phyloP scores from a whole-genome alignment of 2,888 invertebrate species.

The Sepiola atlantica region DNA sequence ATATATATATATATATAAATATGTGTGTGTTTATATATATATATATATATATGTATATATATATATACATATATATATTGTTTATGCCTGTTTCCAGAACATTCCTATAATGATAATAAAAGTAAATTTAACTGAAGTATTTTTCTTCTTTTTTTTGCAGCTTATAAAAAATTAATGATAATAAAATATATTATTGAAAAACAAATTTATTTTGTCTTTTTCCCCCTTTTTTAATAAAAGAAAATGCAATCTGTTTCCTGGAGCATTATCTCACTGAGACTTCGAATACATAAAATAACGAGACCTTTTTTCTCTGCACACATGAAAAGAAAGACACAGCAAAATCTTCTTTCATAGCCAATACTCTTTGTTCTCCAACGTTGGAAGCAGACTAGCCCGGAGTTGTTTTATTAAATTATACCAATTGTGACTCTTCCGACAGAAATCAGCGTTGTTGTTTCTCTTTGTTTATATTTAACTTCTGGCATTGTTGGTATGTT shows the following conservation, averaged over 20 bases:
- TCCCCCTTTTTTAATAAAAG: neutral
- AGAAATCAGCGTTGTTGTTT: neutral
- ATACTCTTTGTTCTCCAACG: slow-evolving; percentile 3
- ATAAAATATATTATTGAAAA: neutral
- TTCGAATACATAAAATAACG: neutral
- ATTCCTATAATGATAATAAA: neutral
- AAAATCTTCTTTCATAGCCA: neutral
- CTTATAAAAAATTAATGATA: neutral
- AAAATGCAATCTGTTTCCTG: neutral
- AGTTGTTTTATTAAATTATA: slow-evolving; percentile 21
- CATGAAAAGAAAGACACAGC: too few species aligned
- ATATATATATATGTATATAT: too few species aligned
- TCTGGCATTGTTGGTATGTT: slow-evolving; percentile 1
- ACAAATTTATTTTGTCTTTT: neutral
- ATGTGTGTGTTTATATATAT: too few species aligned
- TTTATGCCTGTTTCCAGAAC: neutral
- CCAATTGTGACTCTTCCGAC: slow-evolving; percentile 10
- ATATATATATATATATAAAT: too few species aligned
- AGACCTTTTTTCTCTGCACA: neutral
- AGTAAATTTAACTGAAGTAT: neutral
- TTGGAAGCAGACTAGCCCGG: neutral
- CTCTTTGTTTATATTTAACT: neutral
- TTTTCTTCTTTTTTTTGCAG: neutral
- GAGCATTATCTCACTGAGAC: neutral
- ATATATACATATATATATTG: too few species aligned